Base-by-base conservation (phyloP, 2,888 invertebrate species). In the Blera fallax region DNA sequence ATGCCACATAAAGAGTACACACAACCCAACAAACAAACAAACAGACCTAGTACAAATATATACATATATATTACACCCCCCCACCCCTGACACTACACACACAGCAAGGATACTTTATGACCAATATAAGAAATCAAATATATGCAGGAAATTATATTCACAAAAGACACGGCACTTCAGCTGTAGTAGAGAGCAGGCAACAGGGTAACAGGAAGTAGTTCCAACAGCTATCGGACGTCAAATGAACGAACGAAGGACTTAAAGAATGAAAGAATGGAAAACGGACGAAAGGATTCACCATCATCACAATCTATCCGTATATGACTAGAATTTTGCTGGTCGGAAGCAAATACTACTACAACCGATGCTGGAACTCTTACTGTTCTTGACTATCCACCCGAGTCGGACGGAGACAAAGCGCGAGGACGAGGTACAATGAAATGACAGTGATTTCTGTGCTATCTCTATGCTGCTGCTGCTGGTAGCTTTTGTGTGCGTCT, bases 121-220 rank as follows among this genome's bases (percentile, higher is more conserved):
- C 50, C 74, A 70, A 85, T 65, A 80, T 70, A 80, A 72, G 84
- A 85, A 85, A 80, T 85, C 70, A 76, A 80, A 85, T 85, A 80
- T 80, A 74, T 72, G 58, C 76, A 52, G 52, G 58, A 70, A 76
- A 76, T 80, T 70, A 54, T 72, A 60, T 40, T 70, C 64, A 58
- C 64, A 70, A 70, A 45, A 76, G 69, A 74, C 50, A 69, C 14
- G 18, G n/a, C 40, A 45, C 64, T n/a, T 5, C 40, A 1, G 14
- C 29, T 52, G 32, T 29, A 32, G 16, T 16, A 8, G 14, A 48
- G 21, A 34, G 48, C 27, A 69, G 62, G 43, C 80, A 62, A 54
- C 45, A 56, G 62, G 62, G 43, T 73, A 62, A 54, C 45, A 56
- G 62, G 58, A 79, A 50, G 40, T 18, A 37, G 24, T 56, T 65